Evolutionary conservation across 2,797 vertebrate species (phyloP).

Genomic region (Alcedo atthis): DNA sequence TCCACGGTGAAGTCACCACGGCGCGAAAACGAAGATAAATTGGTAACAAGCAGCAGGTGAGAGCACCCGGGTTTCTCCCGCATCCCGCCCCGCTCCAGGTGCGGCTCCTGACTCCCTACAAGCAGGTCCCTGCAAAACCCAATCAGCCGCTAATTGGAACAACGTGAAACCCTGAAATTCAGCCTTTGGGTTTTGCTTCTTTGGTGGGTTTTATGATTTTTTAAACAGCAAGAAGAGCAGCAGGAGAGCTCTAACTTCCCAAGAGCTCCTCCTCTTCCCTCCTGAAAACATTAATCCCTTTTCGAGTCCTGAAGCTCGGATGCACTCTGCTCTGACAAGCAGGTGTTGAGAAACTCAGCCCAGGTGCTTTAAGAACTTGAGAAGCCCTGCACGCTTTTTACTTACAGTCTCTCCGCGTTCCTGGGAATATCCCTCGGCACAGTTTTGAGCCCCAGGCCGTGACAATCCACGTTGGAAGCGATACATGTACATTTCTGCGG

Average conservation of each 20-base stretch:
- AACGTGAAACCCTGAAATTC: not conserved
- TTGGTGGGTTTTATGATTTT: too few relatives aligned
- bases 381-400: slow-evolving; percentile 49
- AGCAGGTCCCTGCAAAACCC: not conserved
- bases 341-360: slow-evolving; percentile 26
- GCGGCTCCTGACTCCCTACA: not conserved
- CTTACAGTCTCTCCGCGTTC: slow-evolving; percentile 95
- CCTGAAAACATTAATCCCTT: not conserved
- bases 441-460: slow-evolving; percentile 89
- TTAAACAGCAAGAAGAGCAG: not conserved
- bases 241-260: not conserved
- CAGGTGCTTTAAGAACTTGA: not conserved
- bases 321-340: not conserved
- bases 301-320: not conserved
- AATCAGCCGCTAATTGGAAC: not conserved
- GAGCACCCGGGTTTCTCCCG: not conserved
- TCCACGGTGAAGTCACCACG: not conserved
- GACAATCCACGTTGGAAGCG: slow-evolving; percentile 96
- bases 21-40: not conserved
- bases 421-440: slow-evolving; percentile 93
- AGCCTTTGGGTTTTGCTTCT: rapidly evolving
- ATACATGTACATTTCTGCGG: slow-evolving; percentile 97
- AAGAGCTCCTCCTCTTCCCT: slow-evolving; percentile 49
- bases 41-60: slow-evolving; percentile 35
- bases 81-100: not conserved